Base-by-base conservation (phyloP, 2,797 vertebrate species). In the Cynopterus sphinx region DNA sequence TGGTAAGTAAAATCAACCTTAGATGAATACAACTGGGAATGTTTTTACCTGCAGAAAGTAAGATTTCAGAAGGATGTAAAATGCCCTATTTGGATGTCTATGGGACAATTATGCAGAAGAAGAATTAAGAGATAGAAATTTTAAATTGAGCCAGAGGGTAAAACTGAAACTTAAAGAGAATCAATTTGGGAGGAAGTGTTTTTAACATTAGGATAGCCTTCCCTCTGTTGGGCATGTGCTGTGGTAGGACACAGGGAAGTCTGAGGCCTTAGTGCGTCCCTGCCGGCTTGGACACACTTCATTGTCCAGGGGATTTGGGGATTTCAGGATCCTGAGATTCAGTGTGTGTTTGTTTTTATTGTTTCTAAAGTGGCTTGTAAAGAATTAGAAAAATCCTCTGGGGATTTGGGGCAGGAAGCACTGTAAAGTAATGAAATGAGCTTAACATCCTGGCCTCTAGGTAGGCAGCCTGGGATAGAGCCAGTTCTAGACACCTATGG, bases 281-380 rank as follows among this genome's bases (percentile, higher is more conserved):
- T 28, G 12, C 10, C 67, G 51, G 4, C 39, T 61, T 73, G 22
- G 11, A n/a, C 43, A 49, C 0, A 17, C 15, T 51, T 65, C 31
- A 19, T 43, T 73, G 77, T 70, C 55, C 46, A 81, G 13, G 17
- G 7, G 15, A 73, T 73, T 12, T 84, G 36, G 87, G 13, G 4
- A 41, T 63, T 94, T 71, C 33, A 46, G 36, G 13, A 85, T 93
- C 59, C 79, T 96, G 39, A 91, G 28, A 86, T 67, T 63, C 17
- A 91, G 3, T 3, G 9, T 61, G 36, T 61, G 59, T 36, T 49
- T 67, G 16, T 57, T 92, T 49, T 41, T 3, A 49, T 77, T 92
- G 41, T 78, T 94, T 94, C 39, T 71, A 17, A 86, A 65, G n/a
- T 81, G 6, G 5, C 2, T 87, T 70, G 26, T 59, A 63, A 90